Evolutionary conservation across 2,797 vertebrate species (phyloP).

Genomic region (Micromesistius poutassou): DNA sequence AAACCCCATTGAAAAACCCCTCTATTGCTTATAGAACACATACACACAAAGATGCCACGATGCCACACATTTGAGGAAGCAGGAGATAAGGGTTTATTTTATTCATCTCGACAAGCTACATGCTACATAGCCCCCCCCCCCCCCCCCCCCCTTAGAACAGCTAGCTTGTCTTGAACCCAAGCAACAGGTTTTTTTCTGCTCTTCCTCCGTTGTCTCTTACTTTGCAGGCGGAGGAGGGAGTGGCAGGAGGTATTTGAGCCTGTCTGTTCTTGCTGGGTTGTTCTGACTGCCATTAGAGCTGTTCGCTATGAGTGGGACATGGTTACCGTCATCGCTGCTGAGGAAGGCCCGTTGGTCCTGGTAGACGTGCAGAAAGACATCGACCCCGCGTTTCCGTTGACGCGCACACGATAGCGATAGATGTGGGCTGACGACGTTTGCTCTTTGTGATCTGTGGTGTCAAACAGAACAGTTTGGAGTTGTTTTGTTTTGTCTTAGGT

Average conservation of each 20-base stretch:
- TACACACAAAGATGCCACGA: neutral
- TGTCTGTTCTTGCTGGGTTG: slow-evolving; percentile 62
- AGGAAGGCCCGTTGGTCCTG: neutral
- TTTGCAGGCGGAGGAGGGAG: slow-evolving; percentile 43
- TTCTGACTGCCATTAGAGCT: neutral
- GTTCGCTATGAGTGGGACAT: neutral
- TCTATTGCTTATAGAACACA: neutral
- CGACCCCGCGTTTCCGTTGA: neutral
- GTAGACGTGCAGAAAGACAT: neutral
- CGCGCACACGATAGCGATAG: neutral
- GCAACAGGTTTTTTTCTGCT: neutral
- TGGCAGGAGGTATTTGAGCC: slow-evolving; percentile 57
- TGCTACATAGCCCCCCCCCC: neutral
- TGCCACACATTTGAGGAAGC: neutral
- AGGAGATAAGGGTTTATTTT: neutral
- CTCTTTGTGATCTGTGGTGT: neutral
- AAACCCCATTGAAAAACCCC: neutral
- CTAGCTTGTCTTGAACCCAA: neutral
- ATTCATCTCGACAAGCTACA: neutral
- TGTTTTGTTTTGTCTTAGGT: too few relatives aligned
- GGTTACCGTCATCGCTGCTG: neutral
- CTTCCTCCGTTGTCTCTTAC: neutral
- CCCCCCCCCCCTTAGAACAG: neutral
- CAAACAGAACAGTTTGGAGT: neutral
- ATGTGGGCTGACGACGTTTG: neutral